Conservation (phyloP, 2,797 vertebrate species). For the Potorous gilbertii region DNA sequence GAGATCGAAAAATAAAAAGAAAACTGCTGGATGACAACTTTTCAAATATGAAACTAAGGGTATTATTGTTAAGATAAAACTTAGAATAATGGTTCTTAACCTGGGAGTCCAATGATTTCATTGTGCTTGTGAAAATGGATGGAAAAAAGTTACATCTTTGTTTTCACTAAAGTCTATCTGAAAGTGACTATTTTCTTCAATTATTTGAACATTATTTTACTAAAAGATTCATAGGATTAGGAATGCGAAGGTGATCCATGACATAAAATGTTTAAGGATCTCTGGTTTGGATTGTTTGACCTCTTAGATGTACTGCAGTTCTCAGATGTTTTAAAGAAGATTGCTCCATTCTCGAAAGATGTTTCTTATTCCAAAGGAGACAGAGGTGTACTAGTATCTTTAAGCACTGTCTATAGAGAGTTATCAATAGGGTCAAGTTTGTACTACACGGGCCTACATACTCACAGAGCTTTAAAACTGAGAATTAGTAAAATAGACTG, state of each 20-base stretch:
- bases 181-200: not conserved
- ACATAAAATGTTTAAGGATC: not conserved
- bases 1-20: too few species aligned
- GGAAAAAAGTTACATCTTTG: not conserved
- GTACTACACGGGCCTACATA: not conserved
- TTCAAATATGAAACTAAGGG: not conserved
- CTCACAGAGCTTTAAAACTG: not conserved
- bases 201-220: not conserved
- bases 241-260: not conserved
- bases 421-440: not conserved
- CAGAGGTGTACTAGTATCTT: not conserved
- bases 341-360: not conserved
- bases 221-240: not conserved
- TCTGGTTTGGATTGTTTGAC: not conserved
- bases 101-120: not conserved
- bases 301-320: not conserved
- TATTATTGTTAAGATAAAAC: not conserved
- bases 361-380: not conserved
- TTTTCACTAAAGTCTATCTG: not conserved
- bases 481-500: not conserved
- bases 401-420: not conserved
- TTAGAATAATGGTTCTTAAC: not conserved
- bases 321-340: not conserved
- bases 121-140: not conserved
- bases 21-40: too few species aligned